Evolutionary conservation across 2,888 invertebrate genomes (phyloP).

Genomic region (Rhogogaster chlorosoma): DNA sequence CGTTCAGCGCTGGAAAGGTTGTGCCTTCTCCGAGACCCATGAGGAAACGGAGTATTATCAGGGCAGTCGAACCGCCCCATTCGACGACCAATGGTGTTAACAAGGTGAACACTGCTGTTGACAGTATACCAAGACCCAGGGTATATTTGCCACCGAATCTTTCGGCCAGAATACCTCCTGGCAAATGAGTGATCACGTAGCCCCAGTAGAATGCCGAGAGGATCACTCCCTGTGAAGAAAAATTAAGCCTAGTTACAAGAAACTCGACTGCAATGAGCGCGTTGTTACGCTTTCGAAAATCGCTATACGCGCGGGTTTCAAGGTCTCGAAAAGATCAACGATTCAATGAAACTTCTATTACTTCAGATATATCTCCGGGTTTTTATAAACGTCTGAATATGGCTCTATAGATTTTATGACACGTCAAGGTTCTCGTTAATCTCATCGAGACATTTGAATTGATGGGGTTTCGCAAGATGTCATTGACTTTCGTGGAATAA

Average conservation of each 20-base stretch:
- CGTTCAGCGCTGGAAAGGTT: conserved; percentile 82
- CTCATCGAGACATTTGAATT: not conserved
- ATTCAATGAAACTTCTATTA: not conserved
- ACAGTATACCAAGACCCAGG: conserved; percentile 77
- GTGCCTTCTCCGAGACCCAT: conserved; percentile 81
- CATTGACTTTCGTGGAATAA: not conserved
- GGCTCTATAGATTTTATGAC: not conserved
- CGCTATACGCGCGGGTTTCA: not conserved
- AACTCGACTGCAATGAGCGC: not conserved
- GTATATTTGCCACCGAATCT: conserved; percentile 78
- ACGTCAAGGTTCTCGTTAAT: not conserved
- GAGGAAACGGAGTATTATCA: conserved; percentile 81
- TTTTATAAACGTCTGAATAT: not conserved
- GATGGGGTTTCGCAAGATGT: not conserved
- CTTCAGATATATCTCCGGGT: not conserved
- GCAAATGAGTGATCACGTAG: conserved; percentile 78
- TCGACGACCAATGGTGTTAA: conserved; percentile 77
- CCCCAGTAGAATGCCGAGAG: conserved; percentile 79
- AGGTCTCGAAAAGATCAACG: not conserved
- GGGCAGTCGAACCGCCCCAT: conserved; percentile 79
- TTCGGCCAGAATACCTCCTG: conserved; percentile 78
- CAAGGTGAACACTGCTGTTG: conserved; percentile 77
- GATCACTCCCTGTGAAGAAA: conserved; percentile 72
- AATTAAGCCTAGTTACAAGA: not conserved
- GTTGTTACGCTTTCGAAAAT: not conserved